phyloP scores from a whole-genome alignment of 1,140 invertebrate genomes.

The Panagrolaimus sp. region DNA sequence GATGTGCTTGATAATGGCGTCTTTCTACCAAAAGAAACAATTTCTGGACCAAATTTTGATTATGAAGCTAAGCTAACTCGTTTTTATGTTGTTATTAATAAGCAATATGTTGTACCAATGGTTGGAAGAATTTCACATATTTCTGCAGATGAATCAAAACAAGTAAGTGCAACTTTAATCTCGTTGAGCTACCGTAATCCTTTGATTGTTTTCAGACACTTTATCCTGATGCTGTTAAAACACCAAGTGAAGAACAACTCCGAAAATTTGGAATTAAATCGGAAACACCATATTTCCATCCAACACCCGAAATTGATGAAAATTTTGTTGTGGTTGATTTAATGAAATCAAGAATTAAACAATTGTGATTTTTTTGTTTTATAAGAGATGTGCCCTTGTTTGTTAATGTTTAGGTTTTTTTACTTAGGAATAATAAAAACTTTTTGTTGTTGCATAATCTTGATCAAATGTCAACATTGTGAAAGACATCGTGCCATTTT shows the following conservation, averaged over 20 bases:
- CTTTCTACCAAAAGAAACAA: constrained; percentile 26
- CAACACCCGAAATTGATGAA: background rate
- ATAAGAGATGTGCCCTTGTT: too few species aligned
- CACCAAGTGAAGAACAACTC: constrained; percentile 27
- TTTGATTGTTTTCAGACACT: constrained; percentile 21
- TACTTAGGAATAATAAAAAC: too few species aligned
- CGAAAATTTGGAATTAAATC: constrained; percentile 25
- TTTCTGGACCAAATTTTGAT: constrained; percentile 50
- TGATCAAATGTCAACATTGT: too few species aligned
- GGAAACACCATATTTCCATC: constrained; percentile 26
- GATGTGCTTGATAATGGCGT: constrained; percentile 31
- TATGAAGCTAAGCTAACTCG: constrained; percentile 49
- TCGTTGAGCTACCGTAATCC: background rate
- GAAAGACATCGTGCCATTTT: too few species aligned
- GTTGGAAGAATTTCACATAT: constrained; percentile 49
- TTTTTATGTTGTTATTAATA: constrained; percentile 49
- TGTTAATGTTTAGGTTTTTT: too few species aligned
- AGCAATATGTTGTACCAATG: constrained; percentile 54
- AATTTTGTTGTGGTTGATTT: constrained; percentile 6
- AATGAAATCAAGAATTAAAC: background rate
- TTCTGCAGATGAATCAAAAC: constrained; percentile 46
- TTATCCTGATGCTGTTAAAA: constrained; percentile 25
- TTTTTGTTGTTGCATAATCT: too few species aligned
- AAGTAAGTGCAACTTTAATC: constrained; percentile 21
- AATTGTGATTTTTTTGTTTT: background rate